These are phyloP conservation scores for Harpagoxenus sublaevis DNA, from an alignment of 2,888 invertebrate species.

Conservation along the genomic window DNA sequence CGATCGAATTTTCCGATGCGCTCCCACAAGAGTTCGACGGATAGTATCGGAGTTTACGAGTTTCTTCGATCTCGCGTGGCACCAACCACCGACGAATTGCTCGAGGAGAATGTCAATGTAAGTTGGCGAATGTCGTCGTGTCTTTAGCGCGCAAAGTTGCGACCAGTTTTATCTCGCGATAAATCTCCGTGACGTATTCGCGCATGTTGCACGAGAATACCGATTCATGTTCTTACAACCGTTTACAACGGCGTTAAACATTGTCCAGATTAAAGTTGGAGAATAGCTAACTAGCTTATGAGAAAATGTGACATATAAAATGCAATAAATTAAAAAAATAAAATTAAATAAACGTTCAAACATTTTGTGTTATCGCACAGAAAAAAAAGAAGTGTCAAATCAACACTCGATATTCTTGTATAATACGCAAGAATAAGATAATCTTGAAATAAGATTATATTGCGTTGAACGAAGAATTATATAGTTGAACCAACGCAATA, in stretches of 20 bases:
- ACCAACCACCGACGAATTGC: neutral
- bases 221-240: neutral
- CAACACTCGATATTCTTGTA: too few relatives aligned
- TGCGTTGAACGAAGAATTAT: too few relatives aligned
- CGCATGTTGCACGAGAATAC: neutral
- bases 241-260: constrained; percentile 8
- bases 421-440: too few relatives aligned
- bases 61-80: constrained; percentile 26
- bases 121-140: constrained; percentile 5
- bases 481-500: too few relatives aligned
- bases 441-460: too few relatives aligned
- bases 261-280: neutral
- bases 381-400: too few relatives aligned
- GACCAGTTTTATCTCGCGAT: constrained; percentile 31
- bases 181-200: constrained; percentile 8
- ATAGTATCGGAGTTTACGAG: constrained; percentile 34
- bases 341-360: constrained; percentile 23
- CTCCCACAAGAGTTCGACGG: neutral
- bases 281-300: neutral
- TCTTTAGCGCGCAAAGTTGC: neutral
- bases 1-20: constrained; percentile 38
- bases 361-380: neutral
- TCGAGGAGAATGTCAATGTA: neutral
- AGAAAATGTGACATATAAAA: neutral
- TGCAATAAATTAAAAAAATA: neutral